Base-by-base conservation (phyloP, 2,797 vertebrate genomes). In the Lacerta bilineata region DNA sequence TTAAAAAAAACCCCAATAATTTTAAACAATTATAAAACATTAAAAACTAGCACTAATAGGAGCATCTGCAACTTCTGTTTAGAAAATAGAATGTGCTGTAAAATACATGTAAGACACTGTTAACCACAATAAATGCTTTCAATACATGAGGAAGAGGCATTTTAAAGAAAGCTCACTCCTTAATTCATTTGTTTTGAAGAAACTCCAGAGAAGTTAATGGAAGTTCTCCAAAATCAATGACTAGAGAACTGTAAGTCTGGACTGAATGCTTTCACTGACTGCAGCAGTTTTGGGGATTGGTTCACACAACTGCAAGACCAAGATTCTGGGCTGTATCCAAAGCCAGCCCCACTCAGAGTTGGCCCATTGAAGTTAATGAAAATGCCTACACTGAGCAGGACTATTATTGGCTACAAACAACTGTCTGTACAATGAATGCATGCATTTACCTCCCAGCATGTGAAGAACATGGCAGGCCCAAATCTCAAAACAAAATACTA, bases 101-200 rank as follows among this genome's bases (percentile, higher is more conserved):
- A 89, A 87, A 78, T 84, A 91, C 83, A 91, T 91, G 69, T 20
- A 43, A 90, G 92, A 95, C 84, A 91, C 92, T 64, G 82, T 86
- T 0, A 90, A 85, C 90, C 75, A 82, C 66, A 88, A 93, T 86
- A 93, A 89, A 94, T 43, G 43, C 36, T 88, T 90, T 92, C 88
- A 33, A 94, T 80, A 81, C 27, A 80, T 50, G 36, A 78, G 69
- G 4, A 77, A 78, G 43, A 88, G 61, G 11, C 29, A 78, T 59
- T 88, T 71, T 59, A 36, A 43, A 79, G 29, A 29, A 68, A 59
- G 36, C 50, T 36, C 43, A 33, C 20, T 46, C 55, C 15, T 80
- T 80, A 72, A 72, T 20, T 20, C 50, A 61, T 33, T 69, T 64
- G 41, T 68, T 84, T n/a, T 68, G 55, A 85, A 89, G 77, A 50